These are phyloP conservation scores for Gryllus longicercus DNA, from an alignment of 2,888 invertebrate genomes.

Conservation along the genomic window DNA sequence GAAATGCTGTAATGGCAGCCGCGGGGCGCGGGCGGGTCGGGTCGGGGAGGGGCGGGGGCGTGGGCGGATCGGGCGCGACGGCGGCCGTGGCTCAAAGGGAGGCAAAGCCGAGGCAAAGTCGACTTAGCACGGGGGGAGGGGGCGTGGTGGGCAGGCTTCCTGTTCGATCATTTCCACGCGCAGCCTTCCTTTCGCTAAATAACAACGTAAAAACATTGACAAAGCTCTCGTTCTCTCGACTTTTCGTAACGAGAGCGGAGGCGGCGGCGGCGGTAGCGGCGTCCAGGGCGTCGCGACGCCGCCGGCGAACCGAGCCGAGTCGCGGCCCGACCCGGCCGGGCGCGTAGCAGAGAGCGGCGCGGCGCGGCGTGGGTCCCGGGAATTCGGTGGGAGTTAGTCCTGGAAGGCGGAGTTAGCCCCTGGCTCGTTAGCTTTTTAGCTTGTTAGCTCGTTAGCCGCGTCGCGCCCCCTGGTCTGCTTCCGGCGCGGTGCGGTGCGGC, in stretches of 20 bases:
- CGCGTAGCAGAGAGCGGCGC: too few relatives aligned
- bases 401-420: not conserved
- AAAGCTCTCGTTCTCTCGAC: not conserved
- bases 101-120: not conserved
- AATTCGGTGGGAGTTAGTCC: too few relatives aligned
- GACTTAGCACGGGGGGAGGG: not conserved
- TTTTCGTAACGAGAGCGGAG: not conserved
- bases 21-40: too few relatives aligned
- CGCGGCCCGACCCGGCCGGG: too few relatives aligned
- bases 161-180: not conserved
- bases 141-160: not conserved
- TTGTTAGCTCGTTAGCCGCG: not conserved
- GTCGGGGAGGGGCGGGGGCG: too few relatives aligned
- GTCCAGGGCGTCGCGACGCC: not conserved
- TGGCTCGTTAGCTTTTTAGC: not conserved
- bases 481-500: too few relatives aligned
- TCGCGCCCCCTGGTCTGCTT: too few relatives aligned
- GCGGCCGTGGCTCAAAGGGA: not conserved
- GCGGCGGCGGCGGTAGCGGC: not conserved
- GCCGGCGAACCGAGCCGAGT: too few relatives aligned
- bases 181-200: not conserved
- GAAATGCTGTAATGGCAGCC: too few relatives aligned
- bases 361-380: too few relatives aligned
- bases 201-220: not conserved
- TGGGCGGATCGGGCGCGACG: too few relatives aligned